Base-by-base conservation (phyloP, 2,888 invertebrate species). In the Melinaea marsaeus region DNA sequence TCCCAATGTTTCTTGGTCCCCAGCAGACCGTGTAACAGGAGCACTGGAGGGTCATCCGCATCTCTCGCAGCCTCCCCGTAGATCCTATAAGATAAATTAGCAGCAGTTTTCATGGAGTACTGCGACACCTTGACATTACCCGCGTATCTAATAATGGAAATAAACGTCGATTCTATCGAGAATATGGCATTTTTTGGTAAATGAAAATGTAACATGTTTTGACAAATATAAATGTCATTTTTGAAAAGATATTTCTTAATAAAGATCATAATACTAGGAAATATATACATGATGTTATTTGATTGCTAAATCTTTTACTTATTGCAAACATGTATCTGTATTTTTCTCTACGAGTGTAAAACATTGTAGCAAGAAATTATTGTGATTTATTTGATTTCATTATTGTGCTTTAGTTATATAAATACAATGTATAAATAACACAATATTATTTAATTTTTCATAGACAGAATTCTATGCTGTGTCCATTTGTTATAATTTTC, bases 1-100 rank as follows among this genome's bases (percentile, higher is more conserved):
- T 95, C 94, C 97, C 98, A 99, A 78, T 98, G 97, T 64, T 91
- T 93, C 80, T 97, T 98, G 0, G 94, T 94, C 0, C 98, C 97
- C 70, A 99, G 93, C 13, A 98, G 86, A 0, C 97, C 98, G 79
- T 98, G 98, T 79, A 96, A 92, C 59, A 98, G 66, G 4, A 89
- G 72, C 7, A 88, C 71, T 0, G 88, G 84, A 0, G 84, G 78
- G 32, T 76, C 71, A 0, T 80, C 78, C 0, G 69, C 60, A 0
- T 79, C 76, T 2, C 66, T 58, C 0, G 72, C 65, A 13, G 71
- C 70, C 9, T 79, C 77, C 0, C 84, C 84, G n/a, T 83, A 67
- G 34, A 88, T 69, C 74, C 83, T 87, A 67, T 79, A 88, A 0
- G 89, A 87, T 47, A 90, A 70, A 59, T 72, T 79, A 2, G 83